These are phyloP conservation scores for Tragelaphus eurycerus DNA, from an alignment of 2,797 vertebrate genomes.

Conservation along the genomic window DNA sequence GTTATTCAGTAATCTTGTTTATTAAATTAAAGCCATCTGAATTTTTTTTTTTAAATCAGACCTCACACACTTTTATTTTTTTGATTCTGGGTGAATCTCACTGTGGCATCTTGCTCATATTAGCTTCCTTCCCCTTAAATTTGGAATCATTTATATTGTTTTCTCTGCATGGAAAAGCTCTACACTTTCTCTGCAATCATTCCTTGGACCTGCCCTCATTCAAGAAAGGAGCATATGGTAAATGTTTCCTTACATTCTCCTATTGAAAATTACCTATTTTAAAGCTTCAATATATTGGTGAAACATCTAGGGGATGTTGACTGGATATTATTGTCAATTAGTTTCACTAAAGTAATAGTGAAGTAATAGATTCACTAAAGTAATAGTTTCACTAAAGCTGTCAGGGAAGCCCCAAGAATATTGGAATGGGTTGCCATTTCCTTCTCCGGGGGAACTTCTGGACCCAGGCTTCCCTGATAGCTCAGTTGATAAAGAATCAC, in stretches of 20 bases:
- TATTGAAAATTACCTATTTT: background rate
- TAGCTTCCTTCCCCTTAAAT: background rate
- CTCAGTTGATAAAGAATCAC: background rate
- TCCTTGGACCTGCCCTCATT: fast-evolving
- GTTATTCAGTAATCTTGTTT: background rate
- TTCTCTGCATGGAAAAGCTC: background rate
- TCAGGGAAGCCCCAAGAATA: background rate
- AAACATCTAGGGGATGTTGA: background rate
- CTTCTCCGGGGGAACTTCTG: background rate
- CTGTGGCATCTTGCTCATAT: background rate
- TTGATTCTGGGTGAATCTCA: background rate
- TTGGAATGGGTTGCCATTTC: background rate
- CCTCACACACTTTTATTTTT: background rate
- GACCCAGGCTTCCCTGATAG: background rate
- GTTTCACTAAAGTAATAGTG: background rate
- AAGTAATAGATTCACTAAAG: background rate
- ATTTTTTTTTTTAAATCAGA: background rate
- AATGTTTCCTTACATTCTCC: background rate
- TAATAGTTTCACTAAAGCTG: background rate
- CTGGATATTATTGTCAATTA: background rate
- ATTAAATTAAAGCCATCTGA: background rate
- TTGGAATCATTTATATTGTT: background rate
- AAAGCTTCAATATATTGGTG: background rate
- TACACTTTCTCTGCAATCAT: background rate
- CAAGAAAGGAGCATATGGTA: background rate